A percentile compares a stretch with the other conserved stretches of the same genome.
These are phyloP conservation scores for Cancer borealis DNA, from an alignment of 2,888 invertebrate genomes.

Conservation along the genomic window DNA sequence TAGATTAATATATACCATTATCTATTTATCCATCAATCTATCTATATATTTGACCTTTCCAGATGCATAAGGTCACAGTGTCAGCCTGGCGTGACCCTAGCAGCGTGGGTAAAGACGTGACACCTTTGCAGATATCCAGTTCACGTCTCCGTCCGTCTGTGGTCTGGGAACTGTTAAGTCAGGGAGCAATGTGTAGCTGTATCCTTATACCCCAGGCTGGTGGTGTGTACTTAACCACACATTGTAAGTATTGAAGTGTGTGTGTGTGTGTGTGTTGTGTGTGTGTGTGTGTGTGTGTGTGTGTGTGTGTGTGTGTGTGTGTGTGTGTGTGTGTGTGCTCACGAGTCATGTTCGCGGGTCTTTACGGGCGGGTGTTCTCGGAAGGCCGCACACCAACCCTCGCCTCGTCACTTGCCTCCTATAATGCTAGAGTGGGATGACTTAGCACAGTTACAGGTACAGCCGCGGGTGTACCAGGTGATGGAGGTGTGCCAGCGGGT, in stretches of 20 bases:
- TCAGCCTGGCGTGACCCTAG: neutral
- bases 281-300: neutral
- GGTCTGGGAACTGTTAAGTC: constrained; percentile 61
- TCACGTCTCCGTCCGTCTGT: constrained; percentile 47
- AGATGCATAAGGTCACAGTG: neutral
- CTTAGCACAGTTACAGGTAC: constrained; percentile 56
- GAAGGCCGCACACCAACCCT: constrained; percentile 21
- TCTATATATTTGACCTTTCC: neutral
- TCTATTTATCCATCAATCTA: too few relatives aligned
- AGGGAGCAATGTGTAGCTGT: neutral
- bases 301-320: constrained; percentile 17
- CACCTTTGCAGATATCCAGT: constrained; percentile 49
- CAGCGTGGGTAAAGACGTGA: constrained; percentile 32
- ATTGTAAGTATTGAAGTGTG: neutral
- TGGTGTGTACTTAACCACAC: constrained; percentile 58
- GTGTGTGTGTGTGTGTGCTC: constrained; percentile 18
- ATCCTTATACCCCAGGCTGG: constrained; percentile 57
- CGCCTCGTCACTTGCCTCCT: constrained; percentile 16
- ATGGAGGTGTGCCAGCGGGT: constrained; percentile 63
- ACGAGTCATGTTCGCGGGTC: neutral
- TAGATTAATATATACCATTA: too few relatives aligned
- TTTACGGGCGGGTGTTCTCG: constrained; percentile 4
- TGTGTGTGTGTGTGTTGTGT: neutral
- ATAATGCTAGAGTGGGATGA: constrained; percentile 60
- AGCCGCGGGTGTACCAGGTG: constrained; percentile 62